Base-by-base conservation (phyloP, 1,140 invertebrate species). In the Drosophila mojavensis region DNA sequence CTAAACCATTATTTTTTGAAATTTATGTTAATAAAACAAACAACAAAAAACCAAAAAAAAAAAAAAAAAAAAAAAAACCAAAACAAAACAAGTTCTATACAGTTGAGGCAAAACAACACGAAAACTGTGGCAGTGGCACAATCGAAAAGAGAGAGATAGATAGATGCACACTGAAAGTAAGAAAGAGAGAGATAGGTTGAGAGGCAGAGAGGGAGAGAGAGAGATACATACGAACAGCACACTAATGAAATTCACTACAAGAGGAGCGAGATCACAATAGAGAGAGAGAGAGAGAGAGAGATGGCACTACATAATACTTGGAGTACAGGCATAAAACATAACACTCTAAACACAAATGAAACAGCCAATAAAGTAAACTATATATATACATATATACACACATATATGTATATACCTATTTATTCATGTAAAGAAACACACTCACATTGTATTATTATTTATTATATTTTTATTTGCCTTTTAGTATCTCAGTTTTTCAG, bases 1-100 rank as follows among this genome's bases (percentile, higher is more conserved):
- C 79, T 82, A 84, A 80, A 81, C 81, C 74, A 81, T 78, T 85
- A 84, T 86, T 85, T 84, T 85, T 85, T 85, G 81, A 85, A 84
- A 84, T 85, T 84, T 85, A 81, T 84, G 81, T 84, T 85, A 84
- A 84, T 84, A 84, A 85, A 85, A 84, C 80, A 74, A 82, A 84
- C 71, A 77, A 73, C 69, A 74, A 79, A 58, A 66, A 61, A 62
- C 68, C 61, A 55, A 79, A 78, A 74, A 41, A 50, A 67, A 48
- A 65, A 55, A 66, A 63, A 11, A 30, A 33, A 33, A 9, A 30
- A 62, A 66, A 65, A 63, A 51, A 56, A 17, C 17, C 0, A 17
- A 45, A 43, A 62, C 39, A 56, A 39, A 36, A 28, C 39, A 54
- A 55, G 50, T 36, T 15, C 5, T 54, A 36, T 45, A 74, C 13